phyloP scores from a whole-genome alignment of 2,888 invertebrate genomes.

The Diaprepes abbreviatus region DNA sequence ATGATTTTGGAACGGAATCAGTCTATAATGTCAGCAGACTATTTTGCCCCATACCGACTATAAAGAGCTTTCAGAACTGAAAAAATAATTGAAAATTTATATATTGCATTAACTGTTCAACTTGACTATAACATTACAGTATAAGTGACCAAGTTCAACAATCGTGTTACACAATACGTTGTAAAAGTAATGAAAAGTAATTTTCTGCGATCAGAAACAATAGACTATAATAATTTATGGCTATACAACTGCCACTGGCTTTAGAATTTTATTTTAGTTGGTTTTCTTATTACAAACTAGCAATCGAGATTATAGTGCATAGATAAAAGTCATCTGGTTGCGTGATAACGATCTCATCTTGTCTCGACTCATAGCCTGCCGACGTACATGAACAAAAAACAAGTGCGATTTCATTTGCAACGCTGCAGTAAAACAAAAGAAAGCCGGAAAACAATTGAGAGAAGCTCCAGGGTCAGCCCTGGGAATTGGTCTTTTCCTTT shows the following conservation, averaged over 20 bases:
- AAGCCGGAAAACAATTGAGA: constrained; percentile 24
- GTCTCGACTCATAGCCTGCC: constrained; percentile 11
- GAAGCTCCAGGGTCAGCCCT: constrained; percentile 23
- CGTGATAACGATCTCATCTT: constrained; percentile 22
- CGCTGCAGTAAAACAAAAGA: constrained; percentile 30
- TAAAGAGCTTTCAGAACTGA: too few relatives aligned
- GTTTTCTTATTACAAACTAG: background rate
- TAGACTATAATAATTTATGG: too few relatives aligned
- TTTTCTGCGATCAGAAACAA: too few relatives aligned
- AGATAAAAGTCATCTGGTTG: constrained; percentile 7
- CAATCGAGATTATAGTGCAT: background rate
- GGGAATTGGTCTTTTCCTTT: constrained; percentile 8
- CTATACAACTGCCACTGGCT: background rate
- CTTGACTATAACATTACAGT: too few relatives aligned
- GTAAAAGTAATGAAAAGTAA: too few relatives aligned
- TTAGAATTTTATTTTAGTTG: background rate
- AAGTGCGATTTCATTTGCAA: constrained; percentile 30
- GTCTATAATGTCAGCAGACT: too few relatives aligned
- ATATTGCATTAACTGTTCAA: too few relatives aligned
- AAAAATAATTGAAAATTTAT: too few relatives aligned
- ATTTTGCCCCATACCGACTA: too few relatives aligned
- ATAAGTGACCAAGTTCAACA: too few relatives aligned
- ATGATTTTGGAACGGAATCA: too few relatives aligned
- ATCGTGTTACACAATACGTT: too few relatives aligned
- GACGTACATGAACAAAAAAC: constrained; percentile 10